Evolutionary conservation across 1,140 invertebrate species (phyloP).

Genomic region (Bombus sylvicola): DNA sequence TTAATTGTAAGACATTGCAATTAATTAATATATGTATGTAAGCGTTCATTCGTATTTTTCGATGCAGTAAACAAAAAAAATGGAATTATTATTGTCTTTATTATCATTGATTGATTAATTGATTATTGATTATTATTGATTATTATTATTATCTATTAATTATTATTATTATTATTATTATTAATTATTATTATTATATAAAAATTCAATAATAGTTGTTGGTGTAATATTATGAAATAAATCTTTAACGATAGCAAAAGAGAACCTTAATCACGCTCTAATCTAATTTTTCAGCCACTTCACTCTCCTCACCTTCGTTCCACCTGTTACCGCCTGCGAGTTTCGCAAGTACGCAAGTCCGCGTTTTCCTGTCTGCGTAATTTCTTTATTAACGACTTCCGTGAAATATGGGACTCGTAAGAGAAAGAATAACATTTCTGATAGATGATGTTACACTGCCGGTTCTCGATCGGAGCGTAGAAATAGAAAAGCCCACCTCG

Average conservation of each 20-base stretch:
- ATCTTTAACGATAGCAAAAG: conserved; percentile 79
- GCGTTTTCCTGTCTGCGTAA: background rate
- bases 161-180: conserved; percentile 66
- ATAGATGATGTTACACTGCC: background rate
- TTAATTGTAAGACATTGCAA: conserved; percentile 75
- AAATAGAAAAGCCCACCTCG: background rate
- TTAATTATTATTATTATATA: conserved; percentile 76
- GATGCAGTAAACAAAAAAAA: conserved; percentile 74
- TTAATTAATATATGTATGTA: conserved; percentile 79
- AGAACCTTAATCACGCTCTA: background rate
- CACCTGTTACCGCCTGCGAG: background rate
- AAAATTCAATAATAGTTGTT: conserved; percentile 82
- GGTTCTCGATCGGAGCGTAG: background rate
- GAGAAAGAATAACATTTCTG: background rate
- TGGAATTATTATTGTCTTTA: conserved; percentile 76
- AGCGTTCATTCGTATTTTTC: conserved; percentile 82
- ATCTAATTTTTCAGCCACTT: background rate
- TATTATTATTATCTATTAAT: conserved; percentile 75
- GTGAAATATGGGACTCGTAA: background rate
- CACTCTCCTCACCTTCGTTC: background rate
- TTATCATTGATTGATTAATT: conserved; percentile 57
- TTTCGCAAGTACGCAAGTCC: background rate
- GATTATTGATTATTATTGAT: conserved; percentile 64
- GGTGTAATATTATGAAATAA: conserved; percentile 83
- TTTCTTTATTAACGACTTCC: background rate